Percentiles rank a stretch among this genome's conserved stretches.
Conservation (phyloP, 2,797 vertebrate species). For the Phrynocephalus forsythii region DNA sequence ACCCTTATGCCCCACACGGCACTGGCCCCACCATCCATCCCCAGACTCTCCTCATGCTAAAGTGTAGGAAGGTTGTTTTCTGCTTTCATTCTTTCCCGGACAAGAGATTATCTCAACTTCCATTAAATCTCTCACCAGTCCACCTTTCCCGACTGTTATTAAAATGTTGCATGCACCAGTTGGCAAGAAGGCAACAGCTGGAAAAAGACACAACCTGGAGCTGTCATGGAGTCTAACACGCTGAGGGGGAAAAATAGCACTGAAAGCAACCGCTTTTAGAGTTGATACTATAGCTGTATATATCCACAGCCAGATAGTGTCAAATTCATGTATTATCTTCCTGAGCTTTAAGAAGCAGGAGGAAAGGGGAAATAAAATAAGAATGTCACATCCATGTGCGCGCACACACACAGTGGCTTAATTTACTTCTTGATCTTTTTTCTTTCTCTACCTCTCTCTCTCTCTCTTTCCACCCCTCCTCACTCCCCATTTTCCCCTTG, state of each 20-base stretch:
- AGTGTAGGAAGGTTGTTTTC: neutral
- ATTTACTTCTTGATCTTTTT: neutral
- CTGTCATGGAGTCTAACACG: conserved; percentile 21
- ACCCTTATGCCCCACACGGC: neutral
- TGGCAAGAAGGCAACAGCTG: conserved; percentile 30
- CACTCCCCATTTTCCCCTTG: conserved; percentile 16
- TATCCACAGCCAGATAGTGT: conserved; percentile 2
- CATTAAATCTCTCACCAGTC: conserved; percentile 19
- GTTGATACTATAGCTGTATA: conserved; percentile 2
- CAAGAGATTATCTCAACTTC: conserved; percentile 7
- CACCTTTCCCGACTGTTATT: conserved; percentile 31
- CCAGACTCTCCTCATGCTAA: neutral
- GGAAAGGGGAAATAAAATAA: too few species aligned
- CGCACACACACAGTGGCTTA: neutral
- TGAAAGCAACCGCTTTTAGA: conserved; percentile 24
- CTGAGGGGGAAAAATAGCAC: neutral
- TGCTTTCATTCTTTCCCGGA: neutral
- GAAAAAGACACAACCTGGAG: conserved; percentile 18
- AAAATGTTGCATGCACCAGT: neutral
- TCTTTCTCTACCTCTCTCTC: neutral
- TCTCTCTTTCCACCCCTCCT: neutral
- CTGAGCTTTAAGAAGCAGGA: neutral
- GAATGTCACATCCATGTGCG: neutral
- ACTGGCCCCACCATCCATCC: neutral
- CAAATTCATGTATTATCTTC: neutral